phyloP scores from a whole-genome alignment of 2,113 vertebrate species.

The Pandion haliaetus region DNA sequence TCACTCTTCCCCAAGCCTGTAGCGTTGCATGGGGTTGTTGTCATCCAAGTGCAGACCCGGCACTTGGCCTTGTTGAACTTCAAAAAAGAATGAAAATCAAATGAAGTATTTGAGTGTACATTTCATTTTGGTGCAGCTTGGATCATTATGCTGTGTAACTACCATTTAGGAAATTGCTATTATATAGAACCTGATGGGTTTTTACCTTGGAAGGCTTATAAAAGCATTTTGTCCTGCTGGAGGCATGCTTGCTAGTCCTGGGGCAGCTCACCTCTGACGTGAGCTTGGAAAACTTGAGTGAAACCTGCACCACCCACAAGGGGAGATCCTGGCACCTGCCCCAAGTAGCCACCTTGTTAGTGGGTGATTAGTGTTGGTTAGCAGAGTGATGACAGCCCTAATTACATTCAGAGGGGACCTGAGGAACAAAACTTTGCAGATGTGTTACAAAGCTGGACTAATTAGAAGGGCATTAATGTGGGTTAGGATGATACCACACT shows the following conservation, averaged over 20 bases:
- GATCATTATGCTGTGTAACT: neutral
- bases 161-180: neutral
- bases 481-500: neutral
- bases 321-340: neutral
- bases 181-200: neutral
- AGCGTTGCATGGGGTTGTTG: no score
- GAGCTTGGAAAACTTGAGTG: neutral
- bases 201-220: neutral
- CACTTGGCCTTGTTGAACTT: no score
- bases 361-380: neutral
- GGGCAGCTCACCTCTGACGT: neutral
- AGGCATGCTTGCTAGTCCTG: rapidly evolving
- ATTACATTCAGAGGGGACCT: neutral
- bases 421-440: neutral
- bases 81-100: neutral
- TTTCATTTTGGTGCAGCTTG: neutral
- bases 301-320: neutral
- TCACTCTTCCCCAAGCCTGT: no score
- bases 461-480: neutral
- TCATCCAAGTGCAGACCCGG: no score
- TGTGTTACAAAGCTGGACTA: neutral
- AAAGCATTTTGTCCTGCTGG: neutral
- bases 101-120: neutral
- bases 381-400: neutral
- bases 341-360: neutral